These are phyloP conservation scores for Charina bottae DNA, from an alignment of 2,113 vertebrate genomes.

Conservation along the genomic window DNA sequence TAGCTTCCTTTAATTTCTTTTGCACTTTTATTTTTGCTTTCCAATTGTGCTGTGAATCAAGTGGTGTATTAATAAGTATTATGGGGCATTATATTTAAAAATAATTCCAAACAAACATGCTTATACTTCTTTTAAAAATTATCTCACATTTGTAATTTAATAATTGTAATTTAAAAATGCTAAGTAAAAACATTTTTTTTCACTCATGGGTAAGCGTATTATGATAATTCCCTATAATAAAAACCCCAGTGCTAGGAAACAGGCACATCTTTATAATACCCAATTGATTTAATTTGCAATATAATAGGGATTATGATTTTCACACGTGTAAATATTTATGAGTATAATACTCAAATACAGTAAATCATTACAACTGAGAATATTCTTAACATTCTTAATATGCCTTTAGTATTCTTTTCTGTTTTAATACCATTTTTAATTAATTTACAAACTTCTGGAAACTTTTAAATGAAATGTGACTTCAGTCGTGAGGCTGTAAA, in stretches of 20 bases:
- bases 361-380: slow-evolving; percentile 9
- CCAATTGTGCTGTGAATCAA: not conserved
- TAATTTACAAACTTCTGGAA: slow-evolving; percentile 8
- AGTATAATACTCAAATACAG: not conserved
- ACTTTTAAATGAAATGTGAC: slow-evolving; percentile 5
- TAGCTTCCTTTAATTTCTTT: not conserved
- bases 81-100: not conserved
- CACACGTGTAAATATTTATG: slow-evolving; percentile 21
- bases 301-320: slow-evolving; percentile 24
- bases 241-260: slow-evolving; percentile 2
- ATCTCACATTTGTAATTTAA: slow-evolving; percentile 28
- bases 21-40: not conserved
- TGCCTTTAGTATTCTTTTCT: not conserved
- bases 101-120: slow-evolving; percentile 15
- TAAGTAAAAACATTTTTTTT: slow-evolving; percentile 9
- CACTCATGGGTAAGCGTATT: slow-evolving; percentile 1
- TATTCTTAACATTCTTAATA: not conserved
- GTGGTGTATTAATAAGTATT: slow-evolving; percentile 1
- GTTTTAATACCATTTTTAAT: slow-evolving; percentile 4
- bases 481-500: not conserved
- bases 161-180: slow-evolving; percentile 8
- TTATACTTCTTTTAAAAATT: not conserved
- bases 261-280: slow-evolving; percentile 13
- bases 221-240: slow-evolving; percentile 18
- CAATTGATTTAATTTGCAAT: slow-evolving; percentile 32